Base-by-base conservation (phyloP, 2,113 vertebrate genomes). In the Arizona elegans region DNA sequence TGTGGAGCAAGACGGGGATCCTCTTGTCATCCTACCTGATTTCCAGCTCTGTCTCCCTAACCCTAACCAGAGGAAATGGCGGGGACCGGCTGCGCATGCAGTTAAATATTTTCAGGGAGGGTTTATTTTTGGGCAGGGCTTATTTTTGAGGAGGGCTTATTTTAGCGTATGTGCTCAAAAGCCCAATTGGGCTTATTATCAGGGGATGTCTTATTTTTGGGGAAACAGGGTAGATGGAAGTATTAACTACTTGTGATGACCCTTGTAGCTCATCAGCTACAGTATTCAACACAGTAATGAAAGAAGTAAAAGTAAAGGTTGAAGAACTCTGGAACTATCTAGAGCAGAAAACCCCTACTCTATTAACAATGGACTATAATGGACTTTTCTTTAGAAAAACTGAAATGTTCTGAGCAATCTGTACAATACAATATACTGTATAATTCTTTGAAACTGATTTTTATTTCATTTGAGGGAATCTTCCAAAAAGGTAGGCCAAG, bases 321-420 rank as follows among this genome's bases (percentile, higher is more conserved):
- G 54, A 87, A 91, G 93, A 94, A 89, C 89, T 87, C 89, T 11
- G 21, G 59, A 91, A 75, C 52, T 58, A 92, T 6, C 21, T 87
- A 88, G 86, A 92, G 10, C 0, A 6, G 4, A 91, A 91, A 0
- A 54, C 58, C 52, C 92, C 91, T 0, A 0, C n/a, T 75, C 13
- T 75, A 50, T 75, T 88, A 59, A 0, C 0, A 2, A 59, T 94
- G 94, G 94, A 90, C 33, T 52, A 26, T 8, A 90, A 52, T 13
- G 43, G 10, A 5, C 33, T 23, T 90, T 85, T 24, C 11, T 52
- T 56, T 52, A 58, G 54, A 88, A 53, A 29, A 59, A 86, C 6
- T 54, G 12, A 86, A 87, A 53, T 53, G 17, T 53, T 58, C 29
- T 86, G 50, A 86, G 54, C n/a, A 54, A 55, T 13, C 43, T 7